Conservation (phyloP, 2,888 invertebrate genomes). For the Thecocarcelia acutangulata region DNA sequence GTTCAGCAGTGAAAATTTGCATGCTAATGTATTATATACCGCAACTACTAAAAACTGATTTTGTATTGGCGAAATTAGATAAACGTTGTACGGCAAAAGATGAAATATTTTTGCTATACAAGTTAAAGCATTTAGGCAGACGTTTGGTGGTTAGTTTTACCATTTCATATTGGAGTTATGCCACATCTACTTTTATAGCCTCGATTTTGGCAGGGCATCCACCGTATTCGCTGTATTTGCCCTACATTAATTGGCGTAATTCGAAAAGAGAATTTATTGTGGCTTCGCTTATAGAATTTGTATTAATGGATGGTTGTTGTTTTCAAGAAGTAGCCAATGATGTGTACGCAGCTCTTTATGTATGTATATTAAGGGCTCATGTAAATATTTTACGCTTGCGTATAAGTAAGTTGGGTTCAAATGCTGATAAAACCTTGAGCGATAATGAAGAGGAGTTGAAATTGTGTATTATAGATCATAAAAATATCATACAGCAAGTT, state of each 20-base stretch:
- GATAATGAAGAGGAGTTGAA: slow-evolving; percentile 69
- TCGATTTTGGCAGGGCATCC: slow-evolving; percentile 68
- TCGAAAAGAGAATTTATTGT: slow-evolving; percentile 68
- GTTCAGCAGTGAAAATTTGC: slow-evolving; percentile 65
- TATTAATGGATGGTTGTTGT: slow-evolving; percentile 64
- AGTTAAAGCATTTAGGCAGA: slow-evolving; percentile 59
- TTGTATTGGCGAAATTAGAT: slow-evolving; percentile 69
- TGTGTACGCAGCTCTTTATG: slow-evolving; percentile 67
- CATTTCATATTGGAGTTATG: slow-evolving; percentile 67
- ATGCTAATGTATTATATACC: slow-evolving; percentile 63
- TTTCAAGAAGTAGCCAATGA: slow-evolving; percentile 70
- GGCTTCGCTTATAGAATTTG: slow-evolving; percentile 63
- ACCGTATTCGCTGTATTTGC: slow-evolving; percentile 69
- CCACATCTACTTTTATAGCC: slow-evolving; percentile 67
- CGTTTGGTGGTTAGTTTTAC: slow-evolving; percentile 62
- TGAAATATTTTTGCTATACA: slow-evolving; percentile 57
- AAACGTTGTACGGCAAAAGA: slow-evolving; percentile 67
- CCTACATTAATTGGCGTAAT: slow-evolving; percentile 68
- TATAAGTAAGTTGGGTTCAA: slow-evolving; percentile 59
- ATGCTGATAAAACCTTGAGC: slow-evolving; percentile 29
- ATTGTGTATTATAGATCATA: slow-evolving; percentile 70
- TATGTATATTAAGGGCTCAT: slow-evolving; percentile 67
- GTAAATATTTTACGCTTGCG: slow-evolving; percentile 63
- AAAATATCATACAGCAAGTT: slow-evolving; percentile 69
- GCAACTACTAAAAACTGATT: slow-evolving; percentile 57